These are phyloP conservation scores for Chrysodeixis includens DNA, from an alignment of 2,888 invertebrate genomes.

Conservation along the genomic window DNA sequence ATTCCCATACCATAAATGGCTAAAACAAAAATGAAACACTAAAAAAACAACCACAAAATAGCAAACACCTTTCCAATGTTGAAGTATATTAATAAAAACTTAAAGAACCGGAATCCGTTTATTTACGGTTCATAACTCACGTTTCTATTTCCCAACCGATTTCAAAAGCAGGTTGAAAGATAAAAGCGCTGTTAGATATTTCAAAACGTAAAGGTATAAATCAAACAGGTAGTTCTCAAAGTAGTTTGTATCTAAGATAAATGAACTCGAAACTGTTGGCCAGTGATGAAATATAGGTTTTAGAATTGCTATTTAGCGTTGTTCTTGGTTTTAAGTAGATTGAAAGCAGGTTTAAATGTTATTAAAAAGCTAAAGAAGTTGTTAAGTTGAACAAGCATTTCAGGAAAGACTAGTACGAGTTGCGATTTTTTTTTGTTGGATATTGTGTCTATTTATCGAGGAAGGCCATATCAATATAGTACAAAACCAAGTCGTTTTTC, in stretches of 20 bases:
- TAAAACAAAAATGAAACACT: background rate
- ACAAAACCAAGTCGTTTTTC: too few relatives aligned
- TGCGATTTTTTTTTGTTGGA: too few relatives aligned
- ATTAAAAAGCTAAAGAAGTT: too few relatives aligned
- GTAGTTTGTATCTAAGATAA: slow-evolving; percentile 42
- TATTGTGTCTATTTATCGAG: too few relatives aligned
- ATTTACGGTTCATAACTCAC: slow-evolving; percentile 31
- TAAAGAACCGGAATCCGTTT: slow-evolving; percentile 18
- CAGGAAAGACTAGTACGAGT: too few relatives aligned
- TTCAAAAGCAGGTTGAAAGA: slow-evolving; percentile 45
- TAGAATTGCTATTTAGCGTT: slow-evolving; percentile 8
- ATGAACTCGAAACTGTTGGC: slow-evolving; percentile 26
- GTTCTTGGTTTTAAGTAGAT: background rate
- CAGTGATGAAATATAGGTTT: slow-evolving; percentile 36
- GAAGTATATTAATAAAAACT: slow-evolving; percentile 5
- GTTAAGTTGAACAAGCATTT: too few relatives aligned
- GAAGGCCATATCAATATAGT: too few relatives aligned
- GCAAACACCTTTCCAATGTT: background rate
- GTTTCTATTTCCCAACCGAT: slow-evolving; percentile 30
- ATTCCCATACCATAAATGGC: too few relatives aligned
- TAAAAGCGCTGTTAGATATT: slow-evolving; percentile 43
- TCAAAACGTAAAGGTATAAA: slow-evolving; percentile 50
- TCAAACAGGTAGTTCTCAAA: slow-evolving; percentile 39
- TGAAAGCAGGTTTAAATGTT: background rate
- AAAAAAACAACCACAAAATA: background rate